phyloP scores from a whole-genome alignment of 2,113 vertebrate genomes.

The Brachypteracias leptosomus region DNA sequence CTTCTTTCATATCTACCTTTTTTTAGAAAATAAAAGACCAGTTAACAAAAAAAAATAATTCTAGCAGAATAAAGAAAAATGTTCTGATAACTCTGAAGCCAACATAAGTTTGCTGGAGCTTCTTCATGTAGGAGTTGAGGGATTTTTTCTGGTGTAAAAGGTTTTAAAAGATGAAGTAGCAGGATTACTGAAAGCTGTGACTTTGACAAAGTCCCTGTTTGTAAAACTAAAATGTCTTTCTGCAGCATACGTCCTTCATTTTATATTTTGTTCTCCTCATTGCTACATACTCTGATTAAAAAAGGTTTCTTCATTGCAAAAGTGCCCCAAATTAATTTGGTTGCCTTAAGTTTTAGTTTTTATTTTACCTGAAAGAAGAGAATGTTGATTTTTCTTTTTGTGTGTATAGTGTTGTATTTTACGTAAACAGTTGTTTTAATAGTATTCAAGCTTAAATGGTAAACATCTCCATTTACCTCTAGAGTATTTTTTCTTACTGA shows the following conservation, averaged over 20 bases:
- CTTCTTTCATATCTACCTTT: neutral
- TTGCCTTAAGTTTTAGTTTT: neutral
- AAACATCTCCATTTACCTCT: neutral
- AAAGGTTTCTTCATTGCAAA: neutral
- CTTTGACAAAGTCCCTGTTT: neutral
- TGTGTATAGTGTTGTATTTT: neutral
- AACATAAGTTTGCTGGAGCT: neutral
- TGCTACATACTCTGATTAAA: neutral
- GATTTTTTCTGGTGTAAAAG: neutral
- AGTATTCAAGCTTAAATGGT: neutral
- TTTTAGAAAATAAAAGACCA: neutral
- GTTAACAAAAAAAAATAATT: neutral
- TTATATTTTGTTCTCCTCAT: neutral
- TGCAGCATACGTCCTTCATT: neutral
- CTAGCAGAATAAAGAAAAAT: neutral
- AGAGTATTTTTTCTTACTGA: neutral
- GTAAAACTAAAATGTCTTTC: neutral
- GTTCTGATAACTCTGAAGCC: neutral
- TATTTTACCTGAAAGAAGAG: neutral
- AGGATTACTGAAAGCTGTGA: neutral
- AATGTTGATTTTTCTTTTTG: neutral
- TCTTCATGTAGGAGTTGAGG: neutral
- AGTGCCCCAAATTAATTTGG: neutral
- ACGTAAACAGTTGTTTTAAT: constrained; percentile 18
- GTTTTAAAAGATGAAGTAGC: neutral